Evolutionary conservation across 2,888 invertebrate species (phyloP), one percentile per base, ranked within the genome.

Genomic region (Psococerastis gibbosa): DNA sequence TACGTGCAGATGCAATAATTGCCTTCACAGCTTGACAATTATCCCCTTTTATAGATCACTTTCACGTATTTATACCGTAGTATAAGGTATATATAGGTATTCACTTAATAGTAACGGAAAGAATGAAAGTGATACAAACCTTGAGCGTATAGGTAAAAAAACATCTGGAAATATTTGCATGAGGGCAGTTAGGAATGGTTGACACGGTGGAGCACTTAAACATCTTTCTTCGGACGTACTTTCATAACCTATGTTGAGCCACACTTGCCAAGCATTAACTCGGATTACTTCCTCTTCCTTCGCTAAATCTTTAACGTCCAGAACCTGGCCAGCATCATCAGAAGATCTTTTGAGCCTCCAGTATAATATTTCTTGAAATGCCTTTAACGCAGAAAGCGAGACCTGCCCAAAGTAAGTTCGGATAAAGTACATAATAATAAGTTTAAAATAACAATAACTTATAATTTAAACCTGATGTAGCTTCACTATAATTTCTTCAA

Each of bases 91-190:
- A n/a, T n/a, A n/a, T n/a, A n/a, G n/a, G n/a, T n/a, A n/a, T n/a
- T n/a, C n/a, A n/a, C n/a, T n/a, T n/a, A n/a, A n/a, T n/a, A n/a
- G n/a, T n/a, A n/a, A n/a, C n/a, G n/a, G n/a, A n/a, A n/a, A n/a
- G n/a, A n/a, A n/a, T n/a, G n/a, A n/a, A n/a, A n/a, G n/a, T n/a
- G n/a, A n/a, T n/a, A n/a, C n/a, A n/a, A n/a, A 81, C 75, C 75
- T 76, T 46, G 71, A 64, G 56, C 78, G 73, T 53, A 92, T 83
- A 55, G 89, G 87, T 51, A 83, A 84, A 65, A 92, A 95, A 47
- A 97, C 78, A 46, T 83, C 80, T 3, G 94, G 92, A 62, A 97
- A 95, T 57, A 94, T 91, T 63, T 94, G 92, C 51, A 95, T 81
- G 13, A 95, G 68, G 0, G 94, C 87, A 0, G 92, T 91, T 44